Evolutionary conservation across 2,113 vertebrate species (phyloP), one percentile per base, ranked within the genome.

Genomic region (Myanophis thanlyinensis): DNA sequence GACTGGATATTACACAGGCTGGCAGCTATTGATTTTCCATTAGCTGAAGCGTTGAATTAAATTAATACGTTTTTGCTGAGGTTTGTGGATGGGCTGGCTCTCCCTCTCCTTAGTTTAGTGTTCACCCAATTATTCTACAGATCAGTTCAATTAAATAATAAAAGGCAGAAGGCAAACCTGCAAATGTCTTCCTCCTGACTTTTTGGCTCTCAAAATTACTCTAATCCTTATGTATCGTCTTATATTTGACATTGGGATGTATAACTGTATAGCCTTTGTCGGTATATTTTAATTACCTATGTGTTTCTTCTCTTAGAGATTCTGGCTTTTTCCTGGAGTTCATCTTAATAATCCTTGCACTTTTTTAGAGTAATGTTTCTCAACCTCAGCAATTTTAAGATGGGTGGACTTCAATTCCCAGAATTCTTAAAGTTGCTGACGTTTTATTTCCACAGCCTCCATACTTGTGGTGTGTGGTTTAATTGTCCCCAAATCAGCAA

Each of bases 161-260:
- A 30, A 92, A 51, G 91, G 67, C 84, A 91, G 62, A 92, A 22
- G 85, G 51, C 11, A 90, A 90, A 87, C 90, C 54, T 89, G 73
- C 49, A 89, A 89, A 94, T 94, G 93, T 93, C 88, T 95, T 96
- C 89, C 89, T 56, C 62, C 53, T 91, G 89, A 90, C 93, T 93
- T 95, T 94, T 85, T 93, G 92, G 52, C 94, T 93, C 85, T 88
- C 90, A 92, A 91, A 95, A 91, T 52, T 59, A 53, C 22, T 49
- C 18, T 93, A 91, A 95, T 95, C 94, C 94, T 91, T 88, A 93
- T 87, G 67, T 73, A 30, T 92, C 56, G 91, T 96, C 93, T 49
- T 93, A 92, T 89, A 93, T 90, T 94, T 95, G 93, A 93, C 94
- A 95, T 93, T 91, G 87, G 91, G 94, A 95, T 95, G 92, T 94